phyloP scores from a whole-genome alignment of 2,113 vertebrate genomes.

The Phaethon lepturus region DNA sequence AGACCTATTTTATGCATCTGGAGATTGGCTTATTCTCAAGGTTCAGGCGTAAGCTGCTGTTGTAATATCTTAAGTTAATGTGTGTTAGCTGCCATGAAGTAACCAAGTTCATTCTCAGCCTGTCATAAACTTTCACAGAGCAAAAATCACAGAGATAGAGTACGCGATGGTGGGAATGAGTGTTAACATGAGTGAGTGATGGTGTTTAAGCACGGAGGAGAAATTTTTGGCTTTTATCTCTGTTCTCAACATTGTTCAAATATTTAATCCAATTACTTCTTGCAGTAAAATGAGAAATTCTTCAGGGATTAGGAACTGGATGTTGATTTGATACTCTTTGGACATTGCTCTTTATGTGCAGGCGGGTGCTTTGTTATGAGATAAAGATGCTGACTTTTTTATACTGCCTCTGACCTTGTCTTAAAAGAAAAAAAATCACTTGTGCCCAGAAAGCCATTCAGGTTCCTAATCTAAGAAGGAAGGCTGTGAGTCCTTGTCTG shows the following conservation, averaged over 20 bases:
- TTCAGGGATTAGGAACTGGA: background rate
- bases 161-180: background rate
- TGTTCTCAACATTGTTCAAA: background rate
- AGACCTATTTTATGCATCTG: conserved; percentile 2
- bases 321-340: background rate
- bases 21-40: background rate
- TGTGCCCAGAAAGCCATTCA: background rate
- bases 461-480: background rate
- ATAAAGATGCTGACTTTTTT: background rate
- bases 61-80: background rate
- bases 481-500: background rate
- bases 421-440: background rate
- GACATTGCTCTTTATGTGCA: background rate
- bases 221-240: background rate
- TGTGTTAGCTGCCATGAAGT: background rate
- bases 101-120: background rate
- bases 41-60: background rate
- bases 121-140: conserved; percentile 1
- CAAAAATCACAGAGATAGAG: background rate
- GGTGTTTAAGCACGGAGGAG: background rate
- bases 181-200: background rate
- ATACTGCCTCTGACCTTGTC: background rate
- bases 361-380: background rate
- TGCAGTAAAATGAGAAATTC: background rate
- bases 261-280: background rate